phyloP scores from a whole-genome alignment of 2,113 vertebrate genomes.

The Ceyx margarethae region DNA sequence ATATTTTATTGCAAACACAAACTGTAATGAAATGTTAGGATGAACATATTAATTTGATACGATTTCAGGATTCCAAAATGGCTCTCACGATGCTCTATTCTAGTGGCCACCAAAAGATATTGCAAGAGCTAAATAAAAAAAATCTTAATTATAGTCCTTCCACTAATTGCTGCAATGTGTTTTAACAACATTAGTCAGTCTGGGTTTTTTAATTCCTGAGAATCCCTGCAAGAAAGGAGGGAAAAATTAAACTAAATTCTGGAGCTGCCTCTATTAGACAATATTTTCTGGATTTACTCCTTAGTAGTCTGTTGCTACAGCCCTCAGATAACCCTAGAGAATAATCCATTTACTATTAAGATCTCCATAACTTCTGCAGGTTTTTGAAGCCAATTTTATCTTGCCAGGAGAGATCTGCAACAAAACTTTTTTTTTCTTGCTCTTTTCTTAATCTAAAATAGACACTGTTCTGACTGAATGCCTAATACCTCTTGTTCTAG shows the following conservation, averaged over 20 bases:
- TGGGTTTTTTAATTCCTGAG: rapidly evolving
- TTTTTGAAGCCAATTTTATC: not conserved
- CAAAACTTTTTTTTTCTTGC: not conserved
- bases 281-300: not conserved
- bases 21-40: not conserved
- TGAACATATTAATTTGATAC: not conserved
- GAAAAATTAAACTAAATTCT: not conserved
- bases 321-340: not conserved
- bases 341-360: not conserved
- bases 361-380: not conserved
- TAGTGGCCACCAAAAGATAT: not conserved
- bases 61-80: not conserved
- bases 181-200: not conserved
- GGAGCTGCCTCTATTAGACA: not conserved
- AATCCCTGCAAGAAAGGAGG: not conserved
- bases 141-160: not conserved
- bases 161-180: not conserved
- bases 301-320: not conserved
- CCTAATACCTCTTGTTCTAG: not conserved
- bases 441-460: not conserved
- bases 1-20: not conserved
- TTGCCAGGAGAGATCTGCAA: not conserved
- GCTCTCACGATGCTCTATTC: not conserved
- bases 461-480: not conserved
- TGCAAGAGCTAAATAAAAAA: not conserved